Conservation (phyloP, 2,888 invertebrate genomes). For the Cloeon dipterum region DNA sequence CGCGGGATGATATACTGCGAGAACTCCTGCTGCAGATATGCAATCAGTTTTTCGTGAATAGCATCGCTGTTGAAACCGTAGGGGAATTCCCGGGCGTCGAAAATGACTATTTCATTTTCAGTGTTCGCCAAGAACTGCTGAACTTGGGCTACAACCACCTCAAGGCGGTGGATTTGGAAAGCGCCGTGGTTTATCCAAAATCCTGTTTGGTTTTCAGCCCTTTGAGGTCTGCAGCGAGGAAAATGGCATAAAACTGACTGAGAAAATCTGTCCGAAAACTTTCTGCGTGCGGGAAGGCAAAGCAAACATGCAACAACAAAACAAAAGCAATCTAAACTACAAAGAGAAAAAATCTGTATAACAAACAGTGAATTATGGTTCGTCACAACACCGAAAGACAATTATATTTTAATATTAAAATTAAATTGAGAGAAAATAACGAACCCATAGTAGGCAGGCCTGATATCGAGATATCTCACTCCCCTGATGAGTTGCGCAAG, state of each 20-base stretch:
- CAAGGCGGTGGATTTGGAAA: constrained; percentile 22
- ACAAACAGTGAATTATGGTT: too few species aligned
- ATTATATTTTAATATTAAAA: too few species aligned
- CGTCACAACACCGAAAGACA: too few species aligned
- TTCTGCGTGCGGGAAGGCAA: too few species aligned
- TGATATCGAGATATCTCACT: constrained; percentile 32
- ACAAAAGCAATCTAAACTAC: too few species aligned
- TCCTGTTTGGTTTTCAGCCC: constrained; percentile 12
- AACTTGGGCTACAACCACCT: constrained; percentile 24
- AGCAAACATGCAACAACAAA: too few species aligned
- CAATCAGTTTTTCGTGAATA: constrained; percentile 17
- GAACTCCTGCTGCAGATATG: constrained; percentile 16
- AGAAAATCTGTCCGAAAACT: too few species aligned
- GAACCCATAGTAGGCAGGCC: constrained; percentile 25
- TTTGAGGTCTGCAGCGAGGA: too few species aligned
- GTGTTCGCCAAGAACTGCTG: constrained; percentile 28
- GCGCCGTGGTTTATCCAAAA: constrained; percentile 33
- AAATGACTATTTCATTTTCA: constrained; percentile 33
- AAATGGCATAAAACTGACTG: too few species aligned
- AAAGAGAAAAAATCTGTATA: too few species aligned
- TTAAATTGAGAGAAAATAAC: too few species aligned
- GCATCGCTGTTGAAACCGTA: constrained; percentile 23
- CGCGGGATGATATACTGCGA: constrained; percentile 15
- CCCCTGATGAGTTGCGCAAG: constrained; percentile 33
- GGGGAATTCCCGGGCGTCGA: constrained; percentile 35